These are phyloP conservation scores for Macquaria ambigua DNA, from an alignment of 2,113 vertebrate genomes.

Conservation along the genomic window DNA sequence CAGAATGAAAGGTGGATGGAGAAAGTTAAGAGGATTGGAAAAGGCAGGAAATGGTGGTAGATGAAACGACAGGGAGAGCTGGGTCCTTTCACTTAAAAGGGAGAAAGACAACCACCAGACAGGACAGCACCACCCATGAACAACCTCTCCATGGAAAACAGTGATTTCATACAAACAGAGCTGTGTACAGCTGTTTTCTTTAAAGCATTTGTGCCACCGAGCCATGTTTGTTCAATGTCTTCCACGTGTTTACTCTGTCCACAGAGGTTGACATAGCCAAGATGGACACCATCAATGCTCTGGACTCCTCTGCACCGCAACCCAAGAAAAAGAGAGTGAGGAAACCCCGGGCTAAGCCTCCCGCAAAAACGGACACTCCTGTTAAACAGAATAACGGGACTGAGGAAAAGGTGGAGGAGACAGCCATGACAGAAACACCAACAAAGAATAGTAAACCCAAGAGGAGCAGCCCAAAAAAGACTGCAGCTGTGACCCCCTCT, in stretches of 20 bases:
- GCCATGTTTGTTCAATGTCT: constrained; percentile 29
- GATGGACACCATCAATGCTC: constrained; percentile 74
- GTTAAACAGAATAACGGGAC: background rate
- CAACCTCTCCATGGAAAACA: constrained; percentile 30
- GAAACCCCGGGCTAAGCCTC: constrained; percentile 64
- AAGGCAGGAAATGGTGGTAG: constrained; percentile 19
- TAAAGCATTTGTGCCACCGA: constrained; percentile 5
- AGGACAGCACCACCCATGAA: constrained; percentile 38
- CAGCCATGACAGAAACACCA: background rate
- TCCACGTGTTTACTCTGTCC: constrained; percentile 27
- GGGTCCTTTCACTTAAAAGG: constrained; percentile 1
- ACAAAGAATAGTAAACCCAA: constrained; percentile 17
- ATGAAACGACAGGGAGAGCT: constrained; percentile 13
- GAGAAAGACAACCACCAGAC: constrained; percentile 20
- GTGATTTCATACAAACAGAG: constrained; percentile 49
- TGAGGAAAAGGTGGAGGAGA: background rate
- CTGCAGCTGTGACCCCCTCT: background rate
- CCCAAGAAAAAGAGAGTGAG: constrained; percentile 52
- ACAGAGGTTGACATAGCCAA: constrained; percentile 78
- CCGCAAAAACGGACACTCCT: background rate
- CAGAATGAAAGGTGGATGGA: background rate
- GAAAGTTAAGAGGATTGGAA: constrained; percentile 6
- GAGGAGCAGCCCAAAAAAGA: constrained; percentile 32
- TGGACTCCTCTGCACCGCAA: constrained; percentile 37
- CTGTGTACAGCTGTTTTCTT: constrained; percentile 41